Conservation (phyloP, 92 coral and sea anemone species). For the Actinernus sp. region DNA sequence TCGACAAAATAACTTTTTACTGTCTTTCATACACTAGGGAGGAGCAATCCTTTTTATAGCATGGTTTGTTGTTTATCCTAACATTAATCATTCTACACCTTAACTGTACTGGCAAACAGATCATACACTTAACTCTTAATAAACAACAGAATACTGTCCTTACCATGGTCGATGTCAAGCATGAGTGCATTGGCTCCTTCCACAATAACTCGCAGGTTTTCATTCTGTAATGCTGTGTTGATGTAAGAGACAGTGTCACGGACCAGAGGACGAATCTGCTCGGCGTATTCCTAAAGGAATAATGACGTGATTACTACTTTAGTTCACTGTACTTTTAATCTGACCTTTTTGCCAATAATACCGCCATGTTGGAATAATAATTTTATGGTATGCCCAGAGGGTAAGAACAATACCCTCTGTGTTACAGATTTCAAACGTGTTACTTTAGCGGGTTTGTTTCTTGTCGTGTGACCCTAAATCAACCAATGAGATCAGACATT, state of each 20-base stretch:
- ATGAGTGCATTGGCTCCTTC: constrained; percentile 98
- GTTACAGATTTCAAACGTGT: background rate
- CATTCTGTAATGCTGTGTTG: constrained; percentile 81
- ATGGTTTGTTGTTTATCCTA: too few species aligned
- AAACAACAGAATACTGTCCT: too few species aligned
- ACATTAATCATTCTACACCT: too few species aligned
- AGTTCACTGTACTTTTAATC: background rate
- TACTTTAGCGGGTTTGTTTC: too few species aligned
- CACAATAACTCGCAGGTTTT: constrained; percentile 65
- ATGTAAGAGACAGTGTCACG: constrained; percentile 94
- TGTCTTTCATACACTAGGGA: too few species aligned
- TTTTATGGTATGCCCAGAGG: background rate
- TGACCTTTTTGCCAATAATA: background rate
- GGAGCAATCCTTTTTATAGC: too few species aligned
- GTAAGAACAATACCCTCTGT: background rate
- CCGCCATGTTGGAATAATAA: too few species aligned
- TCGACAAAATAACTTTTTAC: too few species aligned
- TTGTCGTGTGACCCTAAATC: too few species aligned
- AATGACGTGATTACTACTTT: background rate
- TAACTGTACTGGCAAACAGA: too few species aligned
- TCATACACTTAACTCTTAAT: too few species aligned
- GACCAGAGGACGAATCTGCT: constrained; percentile 88
- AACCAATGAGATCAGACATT: too few species aligned
- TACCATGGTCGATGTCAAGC: constrained; percentile 99
- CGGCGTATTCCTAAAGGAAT: constrained; percentile 56